These are phyloP conservation scores for Tholera decimalis DNA, from an alignment of 2,888 invertebrate genomes.

Conservation along the genomic window DNA sequence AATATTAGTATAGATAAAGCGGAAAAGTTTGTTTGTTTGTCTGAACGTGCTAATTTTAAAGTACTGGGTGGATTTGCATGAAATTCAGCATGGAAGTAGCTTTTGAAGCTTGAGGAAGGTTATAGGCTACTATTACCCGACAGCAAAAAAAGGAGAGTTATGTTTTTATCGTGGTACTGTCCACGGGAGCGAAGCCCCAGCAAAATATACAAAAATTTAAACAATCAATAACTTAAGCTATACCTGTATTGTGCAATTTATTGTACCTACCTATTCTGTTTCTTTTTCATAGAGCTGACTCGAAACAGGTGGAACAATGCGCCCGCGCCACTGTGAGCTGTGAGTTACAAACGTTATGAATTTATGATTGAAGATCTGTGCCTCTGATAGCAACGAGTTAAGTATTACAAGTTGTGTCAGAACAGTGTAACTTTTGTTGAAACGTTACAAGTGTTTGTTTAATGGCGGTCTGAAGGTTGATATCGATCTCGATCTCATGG, in stretches of 20 bases:
- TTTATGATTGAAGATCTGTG: conserved; percentile 48
- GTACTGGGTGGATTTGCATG: too few relatives aligned
- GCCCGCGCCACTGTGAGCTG: too few relatives aligned
- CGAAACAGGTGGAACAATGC: conserved; percentile 47
- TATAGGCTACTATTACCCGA: too few relatives aligned
- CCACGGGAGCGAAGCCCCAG: too few relatives aligned
- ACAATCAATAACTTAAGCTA: conserved; percentile 23
- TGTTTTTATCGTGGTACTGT: too few relatives aligned
- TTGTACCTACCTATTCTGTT: conserved; percentile 13
- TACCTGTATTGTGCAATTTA: conserved; percentile 34
- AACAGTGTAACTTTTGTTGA: conserved; percentile 19
- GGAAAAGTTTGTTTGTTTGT: too few relatives aligned
- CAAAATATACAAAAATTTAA: conserved; percentile 8
- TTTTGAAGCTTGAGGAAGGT: too few relatives aligned
- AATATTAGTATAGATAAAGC: too few relatives aligned
- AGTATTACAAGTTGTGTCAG: conserved; percentile 31
- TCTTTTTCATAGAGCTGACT: conserved; percentile 26
- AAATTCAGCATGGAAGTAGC: too few relatives aligned
- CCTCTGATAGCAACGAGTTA: conserved; percentile 40
- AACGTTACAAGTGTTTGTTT: conserved; percentile 42
- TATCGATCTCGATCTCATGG: conserved; percentile 44
- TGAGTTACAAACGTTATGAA: conserved; percentile 38
- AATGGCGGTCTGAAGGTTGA: conserved; percentile 37
- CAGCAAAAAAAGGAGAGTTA: too few relatives aligned
- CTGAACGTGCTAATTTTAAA: too few relatives aligned